Base-by-base conservation (phyloP, 2,888 invertebrate genomes). In the Scelioninae gen. 2 region DNA sequence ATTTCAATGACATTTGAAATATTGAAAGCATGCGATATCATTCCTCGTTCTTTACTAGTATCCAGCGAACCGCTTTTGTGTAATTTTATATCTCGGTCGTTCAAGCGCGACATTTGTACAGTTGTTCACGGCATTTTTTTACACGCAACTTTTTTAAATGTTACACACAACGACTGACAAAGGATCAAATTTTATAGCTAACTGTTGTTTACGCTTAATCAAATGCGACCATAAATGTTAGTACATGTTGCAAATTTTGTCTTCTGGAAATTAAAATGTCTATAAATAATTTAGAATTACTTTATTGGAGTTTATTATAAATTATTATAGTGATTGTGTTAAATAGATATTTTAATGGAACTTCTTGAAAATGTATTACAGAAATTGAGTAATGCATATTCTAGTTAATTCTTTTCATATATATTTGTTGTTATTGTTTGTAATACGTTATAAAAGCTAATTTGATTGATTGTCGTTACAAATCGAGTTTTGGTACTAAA, bases 151-250 rank as follows among this genome's bases (percentile, higher is more conserved):
- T 61, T 61, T 68, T 60, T 60, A 68, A 50, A 50, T 13, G 18
- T 60, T 37, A 50, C 50, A 61, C 31, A 43, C 52, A 69, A 69
- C 58, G 60, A 69, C 60, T 69, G 69, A 61, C n/a, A 25, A 45
- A 37, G 11, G 19, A 60, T 45, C 35, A 61, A 50, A 22, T 69
- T 69, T 61, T 53, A 61, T 53, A 69, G 58, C 6, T 18, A 50
- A 55, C 28, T 28, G 65, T 48, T 68, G 41, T 60, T 58, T 68
- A 43, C 19, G 43, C 58, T 68, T 45, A 68, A 68, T 68, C 50
- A 50, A 39, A 60, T 16, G 22, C 45, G 22, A 58, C 5, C 18
- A 22, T 25, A 18, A 48, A 45, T 9, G 10, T 46, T 57, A 67
- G 33, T 39, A n/a, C 50, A 22, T 60, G 28, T 41, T 50, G 16